phyloP scores from a whole-genome alignment of 2,113 vertebrate genomes.

The Pteropus alecto region DNA sequence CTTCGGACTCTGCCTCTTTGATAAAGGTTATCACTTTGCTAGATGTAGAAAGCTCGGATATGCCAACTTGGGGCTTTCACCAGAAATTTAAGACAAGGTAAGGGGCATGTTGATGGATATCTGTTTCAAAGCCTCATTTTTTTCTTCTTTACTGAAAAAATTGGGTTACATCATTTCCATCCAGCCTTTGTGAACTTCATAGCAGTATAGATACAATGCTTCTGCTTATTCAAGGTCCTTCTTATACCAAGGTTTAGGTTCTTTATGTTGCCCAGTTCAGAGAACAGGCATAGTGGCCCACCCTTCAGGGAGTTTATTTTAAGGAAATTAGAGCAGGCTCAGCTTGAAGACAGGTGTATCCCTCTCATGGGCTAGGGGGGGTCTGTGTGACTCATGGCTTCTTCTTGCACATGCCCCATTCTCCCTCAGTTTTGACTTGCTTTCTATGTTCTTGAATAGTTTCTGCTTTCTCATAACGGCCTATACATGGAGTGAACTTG shows the following conservation, averaged over 20 bases:
- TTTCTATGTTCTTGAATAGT: neutral
- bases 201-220: neutral
- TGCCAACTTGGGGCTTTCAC: constrained; percentile 58
- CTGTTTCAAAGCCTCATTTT: constrained; percentile 31
- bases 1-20: constrained; percentile 65
- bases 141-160: constrained; percentile 38
- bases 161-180: constrained; percentile 12
- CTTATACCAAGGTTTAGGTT: neutral
- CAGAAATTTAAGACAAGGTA: constrained; percentile 51
- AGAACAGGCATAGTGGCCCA: neutral
- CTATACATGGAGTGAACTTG: neutral
- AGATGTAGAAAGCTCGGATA: constrained; percentile 58
- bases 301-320: neutral
- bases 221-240: neutral
- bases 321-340: neutral
- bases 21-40: constrained; percentile 72
- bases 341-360: neutral
- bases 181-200: neutral
- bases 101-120: neutral
- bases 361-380: neutral
- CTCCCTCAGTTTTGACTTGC: neutral
- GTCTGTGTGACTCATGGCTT: neutral
- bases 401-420: neutral
- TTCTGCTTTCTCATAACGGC: neutral
- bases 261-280: neutral